Percentiles rank a stretch among this genome's conserved stretches.
These are phyloP conservation scores for Ceyx erithaca DNA, from an alignment of 2,797 vertebrate species.

Conservation along the genomic window DNA sequence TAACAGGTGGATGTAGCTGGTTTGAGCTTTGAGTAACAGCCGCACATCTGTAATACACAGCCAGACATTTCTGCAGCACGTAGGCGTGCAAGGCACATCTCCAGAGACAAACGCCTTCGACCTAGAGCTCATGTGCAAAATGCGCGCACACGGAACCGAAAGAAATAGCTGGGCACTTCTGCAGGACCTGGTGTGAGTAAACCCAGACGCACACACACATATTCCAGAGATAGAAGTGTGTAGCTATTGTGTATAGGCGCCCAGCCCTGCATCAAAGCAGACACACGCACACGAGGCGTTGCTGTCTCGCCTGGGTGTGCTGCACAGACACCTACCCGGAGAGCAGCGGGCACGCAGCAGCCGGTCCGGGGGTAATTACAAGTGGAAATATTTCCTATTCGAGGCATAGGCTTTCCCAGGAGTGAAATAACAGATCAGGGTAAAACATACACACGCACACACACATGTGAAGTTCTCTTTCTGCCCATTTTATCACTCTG, in stretches of 20 bases:
- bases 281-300: neutral
- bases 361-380: neutral
- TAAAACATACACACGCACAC: neutral
- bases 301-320: neutral
- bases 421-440: slow-evolving; percentile 12
- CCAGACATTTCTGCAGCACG: neutral
- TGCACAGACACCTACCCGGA: neutral
- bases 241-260: slow-evolving; percentile 20
- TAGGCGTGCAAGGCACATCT: neutral
- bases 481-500: slow-evolving; percentile 45
- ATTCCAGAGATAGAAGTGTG: neutral
- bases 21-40: slow-evolving; percentile 17
- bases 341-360: neutral
- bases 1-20: slow-evolving; percentile 70
- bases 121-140: neutral
- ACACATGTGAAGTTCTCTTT: slow-evolving; percentile 2
- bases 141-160: neutral
- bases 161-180: slow-evolving; percentile 1
- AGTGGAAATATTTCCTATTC: neutral
- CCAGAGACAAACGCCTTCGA: neutral
- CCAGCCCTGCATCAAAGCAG: neutral
- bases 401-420: slow-evolving; percentile 20
- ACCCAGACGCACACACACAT: neutral
- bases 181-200: neutral
- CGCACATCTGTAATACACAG: neutral